A percentile compares a stretch with the other conserved stretches of the same genome.
Conservation (phyloP, 2,797 vertebrate species). For the Thalassophryne amazonica region DNA sequence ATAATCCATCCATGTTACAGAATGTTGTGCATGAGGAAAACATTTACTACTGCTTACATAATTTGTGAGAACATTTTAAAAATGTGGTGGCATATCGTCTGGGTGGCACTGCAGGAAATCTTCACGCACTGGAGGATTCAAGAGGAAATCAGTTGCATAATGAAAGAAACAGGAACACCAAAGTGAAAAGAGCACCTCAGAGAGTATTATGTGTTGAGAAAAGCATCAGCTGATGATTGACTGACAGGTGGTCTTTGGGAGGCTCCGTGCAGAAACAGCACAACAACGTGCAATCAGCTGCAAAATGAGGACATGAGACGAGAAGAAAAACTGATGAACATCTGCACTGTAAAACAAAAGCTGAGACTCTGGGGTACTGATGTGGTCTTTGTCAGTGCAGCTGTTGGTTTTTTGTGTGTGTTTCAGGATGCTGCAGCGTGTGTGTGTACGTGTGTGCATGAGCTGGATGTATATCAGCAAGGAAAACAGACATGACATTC, state of each 20-base stretch:
- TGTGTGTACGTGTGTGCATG: background rate
- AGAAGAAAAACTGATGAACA: constrained; percentile 1
- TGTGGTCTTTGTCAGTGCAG: constrained; percentile 27
- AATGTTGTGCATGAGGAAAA: no score
- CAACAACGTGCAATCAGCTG: background rate
- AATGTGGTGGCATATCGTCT: no score
- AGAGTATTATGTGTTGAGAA: no score
- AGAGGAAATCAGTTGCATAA: no score
- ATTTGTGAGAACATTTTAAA: no score
- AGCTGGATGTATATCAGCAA: background rate
- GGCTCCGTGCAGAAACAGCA: background rate
- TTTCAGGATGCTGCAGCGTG: background rate
- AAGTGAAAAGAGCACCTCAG: no score
- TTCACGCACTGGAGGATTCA: no score
- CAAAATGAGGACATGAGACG: background rate
- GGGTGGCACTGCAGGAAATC: no score
- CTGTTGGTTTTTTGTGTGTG: constrained; percentile 25
- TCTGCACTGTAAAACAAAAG: constrained; percentile 1
- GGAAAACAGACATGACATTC: constrained; percentile 25
- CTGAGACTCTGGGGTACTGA: constrained; percentile 9
- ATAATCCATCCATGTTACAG: no score
- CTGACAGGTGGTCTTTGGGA: constrained; percentile 4
- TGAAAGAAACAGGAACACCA: no score
- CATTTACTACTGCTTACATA: no score
- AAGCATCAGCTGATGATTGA: background rate